Percentiles rank a stretch among this genome's conserved stretches.
Conservation (phyloP, 2,888 invertebrate genomes). For the Andrena minutula region DNA sequence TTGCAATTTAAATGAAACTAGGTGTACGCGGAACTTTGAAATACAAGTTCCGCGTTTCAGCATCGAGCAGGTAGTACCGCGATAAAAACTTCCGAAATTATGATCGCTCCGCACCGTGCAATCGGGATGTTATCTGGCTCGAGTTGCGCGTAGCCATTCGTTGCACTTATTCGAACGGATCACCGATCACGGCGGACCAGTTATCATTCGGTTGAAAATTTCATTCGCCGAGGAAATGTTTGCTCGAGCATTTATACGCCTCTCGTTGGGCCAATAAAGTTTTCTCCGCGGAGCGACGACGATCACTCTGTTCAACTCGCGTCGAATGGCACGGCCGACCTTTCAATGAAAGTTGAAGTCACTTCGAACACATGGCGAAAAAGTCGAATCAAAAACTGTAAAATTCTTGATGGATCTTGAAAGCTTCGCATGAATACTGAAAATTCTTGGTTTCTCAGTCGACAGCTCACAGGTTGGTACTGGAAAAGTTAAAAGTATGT, state of each 20-base stretch:
- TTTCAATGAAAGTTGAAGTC: no score
- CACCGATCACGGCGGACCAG: constrained; percentile 11
- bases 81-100: constrained; percentile 9
- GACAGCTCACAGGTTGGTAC: no score
- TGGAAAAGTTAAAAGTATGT: no score
- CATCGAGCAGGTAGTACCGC: background rate
- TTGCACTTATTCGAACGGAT: constrained; percentile 14
- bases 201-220: constrained; percentile 25
- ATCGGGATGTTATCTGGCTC: constrained; percentile 9
- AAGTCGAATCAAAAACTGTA: no score
- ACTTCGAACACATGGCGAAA: no score
- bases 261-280: constrained; percentile 19
- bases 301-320: background rate
- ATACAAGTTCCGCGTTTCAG: background rate
- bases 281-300: background rate
- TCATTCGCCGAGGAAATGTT: constrained; percentile 30
- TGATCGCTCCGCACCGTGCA: background rate
- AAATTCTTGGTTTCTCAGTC: no score
- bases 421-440: no score
- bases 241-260: constrained; percentile 11
- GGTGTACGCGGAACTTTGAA: background rate
- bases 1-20: background rate
- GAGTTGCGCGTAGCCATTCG: background rate
- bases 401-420: no score
- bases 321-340: background rate